A percentile compares a stretch with the other conserved stretches of the same genome.
Conservation (phyloP, 2,797 vertebrate species). For the Mycteria americana region DNA sequence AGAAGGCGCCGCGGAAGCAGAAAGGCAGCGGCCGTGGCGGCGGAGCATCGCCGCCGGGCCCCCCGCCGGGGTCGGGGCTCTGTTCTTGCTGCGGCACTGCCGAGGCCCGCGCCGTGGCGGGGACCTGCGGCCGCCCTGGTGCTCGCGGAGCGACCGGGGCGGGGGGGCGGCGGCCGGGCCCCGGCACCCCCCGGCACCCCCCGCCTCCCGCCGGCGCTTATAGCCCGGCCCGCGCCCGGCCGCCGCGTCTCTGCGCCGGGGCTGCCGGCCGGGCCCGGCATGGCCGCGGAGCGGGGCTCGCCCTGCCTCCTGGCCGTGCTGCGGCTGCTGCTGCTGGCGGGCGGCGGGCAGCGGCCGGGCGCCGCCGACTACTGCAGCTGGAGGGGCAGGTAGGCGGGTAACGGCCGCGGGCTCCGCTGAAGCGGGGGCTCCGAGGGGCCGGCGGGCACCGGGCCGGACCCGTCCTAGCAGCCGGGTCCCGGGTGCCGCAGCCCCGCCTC, state of each 20-base stretch:
- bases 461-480: not conserved
- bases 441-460: not conserved
- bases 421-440: not conserved
- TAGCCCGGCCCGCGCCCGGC: not conserved
- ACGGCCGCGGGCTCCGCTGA: not conserved
- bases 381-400: constrained; percentile 24
- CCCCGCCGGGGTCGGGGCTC: too few relatives aligned
- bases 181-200: too few relatives aligned
- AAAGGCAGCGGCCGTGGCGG: too few relatives aligned
- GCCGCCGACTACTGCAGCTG: constrained; percentile 42
- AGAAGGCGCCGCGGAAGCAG: too few relatives aligned
- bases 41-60: too few relatives aligned
- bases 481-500: not conserved
- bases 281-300: not conserved
- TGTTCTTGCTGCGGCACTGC: not conserved
- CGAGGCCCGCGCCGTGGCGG: not conserved
- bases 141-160: too few relatives aligned
- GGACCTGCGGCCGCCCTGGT: not conserved
- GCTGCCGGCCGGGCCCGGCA: not conserved
- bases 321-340: not conserved
- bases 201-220: not conserved
- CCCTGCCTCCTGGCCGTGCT: not conserved
- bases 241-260: not conserved
- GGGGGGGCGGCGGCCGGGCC: too few relatives aligned
- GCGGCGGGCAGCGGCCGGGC: not conserved